Conservation (phyloP, 2,888 invertebrate species). For the Eupelmus urozonus region DNA sequence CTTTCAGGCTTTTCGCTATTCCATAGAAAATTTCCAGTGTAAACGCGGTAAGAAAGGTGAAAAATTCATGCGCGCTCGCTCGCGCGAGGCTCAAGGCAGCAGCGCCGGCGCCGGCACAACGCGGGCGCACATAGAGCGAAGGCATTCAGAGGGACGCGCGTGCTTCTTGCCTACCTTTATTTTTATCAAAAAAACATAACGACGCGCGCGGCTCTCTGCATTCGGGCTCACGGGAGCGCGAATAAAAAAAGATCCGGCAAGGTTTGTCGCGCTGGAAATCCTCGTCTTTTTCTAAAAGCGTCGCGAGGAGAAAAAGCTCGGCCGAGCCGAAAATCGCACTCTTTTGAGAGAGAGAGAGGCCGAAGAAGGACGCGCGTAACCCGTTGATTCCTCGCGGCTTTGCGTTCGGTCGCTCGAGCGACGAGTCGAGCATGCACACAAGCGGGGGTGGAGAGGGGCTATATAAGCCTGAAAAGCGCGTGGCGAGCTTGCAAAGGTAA, state of each 20-base stretch:
- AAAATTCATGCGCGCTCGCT: constrained; percentile 5
- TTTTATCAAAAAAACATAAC: constrained; percentile 39
- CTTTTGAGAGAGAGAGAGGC: constrained; percentile 45
- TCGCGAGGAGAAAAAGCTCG: constrained; percentile 46
- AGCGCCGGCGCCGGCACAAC: no score
- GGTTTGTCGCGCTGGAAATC: constrained; percentile 53
- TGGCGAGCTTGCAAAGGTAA: constrained; percentile 31
- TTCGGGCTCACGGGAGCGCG: constrained; percentile 41
- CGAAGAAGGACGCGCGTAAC: constrained; percentile 57
- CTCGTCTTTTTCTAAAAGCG: constrained; percentile 9
- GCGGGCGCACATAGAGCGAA: neutral
- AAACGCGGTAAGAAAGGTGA: constrained; percentile 23
- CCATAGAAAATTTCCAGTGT: no score
- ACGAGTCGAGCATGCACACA: constrained; percentile 58
- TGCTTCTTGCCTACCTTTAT: neutral
- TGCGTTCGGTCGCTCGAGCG: constrained; percentile 61
- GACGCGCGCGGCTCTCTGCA: constrained; percentile 43
- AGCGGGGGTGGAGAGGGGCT: no score
- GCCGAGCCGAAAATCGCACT: constrained; percentile 67
- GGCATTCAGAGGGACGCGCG: constrained; percentile 9
- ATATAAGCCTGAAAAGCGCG: constrained; percentile 59
- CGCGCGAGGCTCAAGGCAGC: no score
- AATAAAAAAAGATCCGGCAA: constrained; percentile 21
- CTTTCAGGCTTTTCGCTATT: no score
- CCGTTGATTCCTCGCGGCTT: constrained; percentile 62